These are phyloP conservation scores for human DNA, from an alignment of 2,113 vertebrate species.

Conservation along the genomic window DNA sequence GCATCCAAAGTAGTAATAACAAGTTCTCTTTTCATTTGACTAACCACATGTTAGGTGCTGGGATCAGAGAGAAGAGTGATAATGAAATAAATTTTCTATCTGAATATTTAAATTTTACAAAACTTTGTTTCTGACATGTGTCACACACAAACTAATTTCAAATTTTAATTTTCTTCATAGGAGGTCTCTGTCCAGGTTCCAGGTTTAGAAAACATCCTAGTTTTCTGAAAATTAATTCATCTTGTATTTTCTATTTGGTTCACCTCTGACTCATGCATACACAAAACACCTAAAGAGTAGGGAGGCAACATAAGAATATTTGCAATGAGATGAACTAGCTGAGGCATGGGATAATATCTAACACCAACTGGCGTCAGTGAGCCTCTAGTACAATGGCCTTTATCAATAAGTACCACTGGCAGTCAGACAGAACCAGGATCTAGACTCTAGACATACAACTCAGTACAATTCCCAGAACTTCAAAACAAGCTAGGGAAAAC, in stretches of 20 bases:
- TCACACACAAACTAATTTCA: not conserved
- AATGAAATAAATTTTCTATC: not conserved
- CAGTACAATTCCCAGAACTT: constrained; percentile 11
- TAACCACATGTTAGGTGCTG: not conserved
- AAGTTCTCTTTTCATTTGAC: not conserved
- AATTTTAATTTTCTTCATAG: not conserved
- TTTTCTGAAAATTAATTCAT: not conserved
- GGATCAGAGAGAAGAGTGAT: not conserved
- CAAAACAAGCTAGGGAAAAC: constrained; percentile 4
- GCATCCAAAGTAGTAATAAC: not conserved
- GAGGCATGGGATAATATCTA: not conserved
- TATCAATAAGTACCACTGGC: not conserved
- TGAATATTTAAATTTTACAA: constrained; percentile 24
- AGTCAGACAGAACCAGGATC: not conserved
- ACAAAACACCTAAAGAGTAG: not conserved
- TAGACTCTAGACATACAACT: not conserved
- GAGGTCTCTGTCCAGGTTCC: not conserved
- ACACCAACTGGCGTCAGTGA: not conserved
- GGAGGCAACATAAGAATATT: not conserved
- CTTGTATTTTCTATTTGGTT: not conserved
- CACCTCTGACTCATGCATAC: not conserved
- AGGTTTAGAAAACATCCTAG: not conserved
- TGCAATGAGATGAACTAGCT: not conserved
- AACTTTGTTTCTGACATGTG: not conserved
- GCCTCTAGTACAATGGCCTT: not conserved